These are phyloP conservation scores for Odocoileus hemionus DNA, from an alignment of 2,113 vertebrate genomes.

Conservation along the genomic window DNA sequence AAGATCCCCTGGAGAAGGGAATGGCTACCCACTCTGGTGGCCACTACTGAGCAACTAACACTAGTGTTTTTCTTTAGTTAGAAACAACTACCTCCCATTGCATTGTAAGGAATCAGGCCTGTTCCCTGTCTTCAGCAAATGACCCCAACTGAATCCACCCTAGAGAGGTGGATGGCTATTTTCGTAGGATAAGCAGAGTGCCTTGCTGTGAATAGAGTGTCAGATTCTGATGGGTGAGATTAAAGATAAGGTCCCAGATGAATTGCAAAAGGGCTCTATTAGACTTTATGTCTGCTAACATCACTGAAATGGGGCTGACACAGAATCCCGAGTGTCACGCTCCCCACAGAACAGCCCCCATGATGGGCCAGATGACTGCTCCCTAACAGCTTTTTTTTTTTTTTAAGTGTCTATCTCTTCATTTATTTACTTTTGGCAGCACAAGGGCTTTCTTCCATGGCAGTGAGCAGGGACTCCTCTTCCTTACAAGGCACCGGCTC, in stretches of 20 bases:
- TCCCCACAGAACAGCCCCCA: neutral
- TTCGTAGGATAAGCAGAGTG: neutral
- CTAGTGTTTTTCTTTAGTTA: neutral
- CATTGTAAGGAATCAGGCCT: neutral
- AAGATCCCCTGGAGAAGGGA: neutral
- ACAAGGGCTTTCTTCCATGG: neutral
- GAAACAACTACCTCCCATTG: neutral
- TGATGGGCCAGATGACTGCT: neutral
- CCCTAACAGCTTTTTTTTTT: neutral
- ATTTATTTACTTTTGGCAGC: neutral
- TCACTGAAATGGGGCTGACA: neutral
- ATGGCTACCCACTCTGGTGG: neutral
- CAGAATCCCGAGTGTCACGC: neutral
- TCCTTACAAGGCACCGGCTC: neutral
- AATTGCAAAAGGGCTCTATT: neutral
- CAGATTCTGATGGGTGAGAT: neutral
- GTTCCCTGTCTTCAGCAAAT: neutral
- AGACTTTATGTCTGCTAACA: neutral
- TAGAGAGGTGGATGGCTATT: neutral
- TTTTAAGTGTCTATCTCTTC: neutral
- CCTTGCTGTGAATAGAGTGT: neutral
- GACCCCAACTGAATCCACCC: neutral
- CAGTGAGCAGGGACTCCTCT: neutral
- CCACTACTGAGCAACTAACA: neutral
- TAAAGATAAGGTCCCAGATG: neutral